Evolutionary conservation across 2,797 vertebrate species (phyloP).

Genomic region (Triplophysa yarkandensis): DNA sequence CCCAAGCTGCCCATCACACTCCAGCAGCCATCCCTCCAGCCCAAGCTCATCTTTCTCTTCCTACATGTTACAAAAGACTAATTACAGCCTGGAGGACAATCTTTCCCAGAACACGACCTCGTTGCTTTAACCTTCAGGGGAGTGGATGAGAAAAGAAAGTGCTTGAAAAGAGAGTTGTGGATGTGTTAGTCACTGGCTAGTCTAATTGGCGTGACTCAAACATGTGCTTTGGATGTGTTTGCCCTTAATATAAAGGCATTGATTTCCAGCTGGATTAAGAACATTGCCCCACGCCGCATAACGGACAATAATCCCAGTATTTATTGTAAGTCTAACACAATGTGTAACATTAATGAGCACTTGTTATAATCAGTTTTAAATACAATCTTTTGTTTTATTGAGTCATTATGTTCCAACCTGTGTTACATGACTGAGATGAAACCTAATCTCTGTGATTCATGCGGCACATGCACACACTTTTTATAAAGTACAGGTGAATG

Average conservation of each 20-base stretch:
- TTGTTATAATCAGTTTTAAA: not conserved
- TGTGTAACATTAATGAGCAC: too few species aligned
- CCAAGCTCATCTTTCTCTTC: constrained; percentile 63
- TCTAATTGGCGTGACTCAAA: constrained; percentile 26
- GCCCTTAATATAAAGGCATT: not conserved
- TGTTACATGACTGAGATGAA: constrained; percentile 11
- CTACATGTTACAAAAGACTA: constrained; percentile 74
- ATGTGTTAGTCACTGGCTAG: constrained; percentile 6
- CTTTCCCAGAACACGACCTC: constrained; percentile 77
- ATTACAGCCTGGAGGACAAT: constrained; percentile 77
- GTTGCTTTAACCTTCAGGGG: constrained; percentile 55
- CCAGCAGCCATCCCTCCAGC: constrained; percentile 62
- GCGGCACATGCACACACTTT: constrained; percentile 41
- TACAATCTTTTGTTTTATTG: not conserved
- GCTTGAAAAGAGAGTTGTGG: constrained; percentile 39
- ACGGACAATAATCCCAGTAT: not conserved
- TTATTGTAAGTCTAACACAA: too few species aligned
- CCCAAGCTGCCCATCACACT: constrained; percentile 18
- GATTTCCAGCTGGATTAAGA: not conserved
- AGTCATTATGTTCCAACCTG: not conserved
- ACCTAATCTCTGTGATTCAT: constrained; percentile 43
- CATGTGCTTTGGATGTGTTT: not conserved
- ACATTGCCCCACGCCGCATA: not conserved
- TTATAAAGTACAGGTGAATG: constrained; percentile 48
- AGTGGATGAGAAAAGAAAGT: constrained; percentile 45